These are phyloP conservation scores for Megaleporinus macrocephalus DNA, from an alignment of 2,113 vertebrate species.

Conservation along the genomic window DNA sequence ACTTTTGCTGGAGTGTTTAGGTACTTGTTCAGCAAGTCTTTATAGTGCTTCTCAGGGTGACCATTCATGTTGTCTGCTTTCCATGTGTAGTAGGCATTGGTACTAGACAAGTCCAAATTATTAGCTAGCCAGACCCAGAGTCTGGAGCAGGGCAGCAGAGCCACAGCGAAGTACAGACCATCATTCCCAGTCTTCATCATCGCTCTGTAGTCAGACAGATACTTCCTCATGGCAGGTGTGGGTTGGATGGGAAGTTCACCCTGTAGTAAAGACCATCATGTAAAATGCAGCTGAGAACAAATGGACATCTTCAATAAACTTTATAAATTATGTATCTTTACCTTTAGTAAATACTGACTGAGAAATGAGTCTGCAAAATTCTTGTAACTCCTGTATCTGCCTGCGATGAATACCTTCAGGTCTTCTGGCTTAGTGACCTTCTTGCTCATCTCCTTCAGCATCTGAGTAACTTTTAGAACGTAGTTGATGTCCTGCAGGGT, in stretches of 20 bases:
- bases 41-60: conserved; percentile 49
- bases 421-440: neutral
- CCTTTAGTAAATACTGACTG: conserved; percentile 35
- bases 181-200: conserved; percentile 28
- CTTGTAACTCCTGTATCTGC: conserved; percentile 28
- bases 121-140: conserved; percentile 52
- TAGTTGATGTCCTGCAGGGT: conserved; percentile 52
- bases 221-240: conserved; percentile 32
- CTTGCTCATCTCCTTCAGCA: conserved; percentile 39
- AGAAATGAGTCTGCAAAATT: neutral
- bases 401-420: conserved; percentile 25
- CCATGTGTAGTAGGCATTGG: conserved; percentile 53
- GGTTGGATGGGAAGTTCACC: conserved; percentile 16
- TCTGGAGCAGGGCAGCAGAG: conserved; percentile 52
- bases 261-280: conserved; percentile 18
- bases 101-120: conserved; percentile 10
- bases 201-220: conserved; percentile 32
- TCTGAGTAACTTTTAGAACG: conserved; percentile 32
- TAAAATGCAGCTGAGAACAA: neutral
- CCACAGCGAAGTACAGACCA: conserved; percentile 51
- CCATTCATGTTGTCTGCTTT: conserved; percentile 17
- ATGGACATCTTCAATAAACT: neutral
- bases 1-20: neutral
- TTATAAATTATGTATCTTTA: conserved; percentile 6
- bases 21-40: conserved; percentile 47